Percentiles rank a stretch among this genome's conserved stretches.
phyloP scores from a whole-genome alignment of 2,797 vertebrate species.

The Characodon lateralis region DNA sequence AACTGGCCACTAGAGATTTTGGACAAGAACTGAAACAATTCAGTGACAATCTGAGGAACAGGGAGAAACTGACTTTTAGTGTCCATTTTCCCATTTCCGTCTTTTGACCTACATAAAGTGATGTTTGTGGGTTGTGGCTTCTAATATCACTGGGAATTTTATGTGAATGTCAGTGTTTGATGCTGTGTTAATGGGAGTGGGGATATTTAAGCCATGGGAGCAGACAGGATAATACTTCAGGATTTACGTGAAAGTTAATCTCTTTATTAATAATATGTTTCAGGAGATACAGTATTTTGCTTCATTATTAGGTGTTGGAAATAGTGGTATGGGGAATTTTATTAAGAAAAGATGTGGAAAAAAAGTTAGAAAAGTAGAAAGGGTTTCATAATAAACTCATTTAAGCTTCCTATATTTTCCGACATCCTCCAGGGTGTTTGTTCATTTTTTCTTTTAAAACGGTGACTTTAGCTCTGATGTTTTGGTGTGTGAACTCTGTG shows the following conservation, averaged over 20 bases:
- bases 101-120: background rate
- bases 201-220: background rate
- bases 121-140: background rate
- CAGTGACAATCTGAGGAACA: background rate
- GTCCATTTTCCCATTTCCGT: background rate
- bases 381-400: background rate
- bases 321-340: background rate
- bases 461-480: background rate
- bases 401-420: background rate
- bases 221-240: background rate
- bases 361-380: background rate
- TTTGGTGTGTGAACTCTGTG: background rate
- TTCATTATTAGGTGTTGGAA: background rate
- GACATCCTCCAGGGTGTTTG: background rate
- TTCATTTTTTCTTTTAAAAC: background rate
- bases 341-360: background rate
- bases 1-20: background rate
- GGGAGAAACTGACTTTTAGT: background rate
- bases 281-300: background rate
- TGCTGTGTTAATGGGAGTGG: background rate
- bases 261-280: background rate
- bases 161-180: background rate
- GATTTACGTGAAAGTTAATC: background rate
- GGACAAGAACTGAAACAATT: constrained; percentile 31
- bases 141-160: background rate